Base-by-base conservation (phyloP, 2,797 vertebrate species). In the Vespertilio murinus region DNA sequence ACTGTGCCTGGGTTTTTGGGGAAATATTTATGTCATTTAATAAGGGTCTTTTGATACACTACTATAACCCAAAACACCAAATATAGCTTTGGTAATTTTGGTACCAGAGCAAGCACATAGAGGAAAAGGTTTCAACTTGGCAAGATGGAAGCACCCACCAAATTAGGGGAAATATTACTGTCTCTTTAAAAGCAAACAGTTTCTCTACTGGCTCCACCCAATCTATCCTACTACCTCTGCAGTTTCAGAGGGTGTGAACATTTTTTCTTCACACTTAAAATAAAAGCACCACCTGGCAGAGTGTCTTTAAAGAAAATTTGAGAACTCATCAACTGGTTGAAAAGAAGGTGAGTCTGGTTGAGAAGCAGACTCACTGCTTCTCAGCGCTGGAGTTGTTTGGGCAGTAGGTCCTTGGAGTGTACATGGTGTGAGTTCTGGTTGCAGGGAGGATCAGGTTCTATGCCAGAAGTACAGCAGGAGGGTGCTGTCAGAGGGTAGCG, bases 261-360 rank as follows among this genome's bases (percentile, higher is more conserved):
- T 17, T 65, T 61, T 14, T n/a, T 9, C 20, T 52, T 69, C 14
- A 25, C 2, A 59, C 16, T 92, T 28, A n/a, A 47, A 79, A 18
- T 38, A 42, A 61, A 83, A 71, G 30, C 75, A 79, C 3, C 22
- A 7, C 7, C n/a, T 94, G 5, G 11, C 33, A 35, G 14, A n/a
- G 22, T 33, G n/a, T 54, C 47, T 8, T 45, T 8, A 69, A 12
- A 64, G 65, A 33, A 59, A 33, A 52, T 5, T 1, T 10, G 25
- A 49, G 18, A 61, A 28, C 49, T 45, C 45, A 8, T n/a, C n/a
- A n/a, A n/a, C n/a, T n/a, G n/a, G n/a, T n/a, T n/a, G n/a, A n/a
- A n/a, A n/a, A n/a, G n/a, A 40, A 92, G 90, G 95, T 96, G 83
- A 96, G 83, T 4, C 64, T 74, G 56, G 2, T 25, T 23, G 42